Base-by-base conservation (phyloP, 2,113 vertebrate genomes). In the Spea multiplicata region DNA sequence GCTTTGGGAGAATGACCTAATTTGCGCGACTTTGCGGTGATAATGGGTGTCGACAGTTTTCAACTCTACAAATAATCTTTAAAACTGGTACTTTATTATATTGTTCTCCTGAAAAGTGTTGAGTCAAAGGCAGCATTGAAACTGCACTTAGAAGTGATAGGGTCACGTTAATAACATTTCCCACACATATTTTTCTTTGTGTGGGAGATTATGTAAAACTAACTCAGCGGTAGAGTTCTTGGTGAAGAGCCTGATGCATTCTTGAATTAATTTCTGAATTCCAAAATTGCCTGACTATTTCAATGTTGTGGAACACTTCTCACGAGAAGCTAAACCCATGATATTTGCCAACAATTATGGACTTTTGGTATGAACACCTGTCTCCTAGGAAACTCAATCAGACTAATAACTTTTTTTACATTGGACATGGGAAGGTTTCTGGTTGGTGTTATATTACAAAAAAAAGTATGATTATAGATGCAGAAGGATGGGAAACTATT, bases 251-350 rank as follows among this genome's bases (percentile, higher is more conserved):
- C 76, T 73, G 73, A 80, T 67, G 17, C 62, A 80, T 67, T 80
- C 77, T 67, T 73, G 71, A 80, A 80, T 80, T 67, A 80, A 80
- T 66, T 80, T 73, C 10, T 73, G 45, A 66, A 80, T 80, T 80
- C 64, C 77, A 73, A 73, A 80, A 73, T 66, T 53, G n/a, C 73
- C 67, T 49, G 57, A 46, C 62, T 73, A 17, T 48, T 57, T 55
- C 59, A 73, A 57, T 47, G 49, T 9, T 73, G 70, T 73, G 61
- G 50, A 79, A 79, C 69, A 53, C 16, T 78, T 13, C 67, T 73
- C 67, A 45, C 73, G 77, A 73, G 77, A 80, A 73, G 44, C 59
- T 73, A 76, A 16, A 61, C 3, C 49, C 10, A 53, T 45, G n/a
- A 12, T 49, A 10, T 73, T 67, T 80, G 71, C 77, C 77, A 80